Evolutionary conservation across 2,113 vertebrate genomes (phyloP).

Genomic region (Saguinus midas): DNA sequence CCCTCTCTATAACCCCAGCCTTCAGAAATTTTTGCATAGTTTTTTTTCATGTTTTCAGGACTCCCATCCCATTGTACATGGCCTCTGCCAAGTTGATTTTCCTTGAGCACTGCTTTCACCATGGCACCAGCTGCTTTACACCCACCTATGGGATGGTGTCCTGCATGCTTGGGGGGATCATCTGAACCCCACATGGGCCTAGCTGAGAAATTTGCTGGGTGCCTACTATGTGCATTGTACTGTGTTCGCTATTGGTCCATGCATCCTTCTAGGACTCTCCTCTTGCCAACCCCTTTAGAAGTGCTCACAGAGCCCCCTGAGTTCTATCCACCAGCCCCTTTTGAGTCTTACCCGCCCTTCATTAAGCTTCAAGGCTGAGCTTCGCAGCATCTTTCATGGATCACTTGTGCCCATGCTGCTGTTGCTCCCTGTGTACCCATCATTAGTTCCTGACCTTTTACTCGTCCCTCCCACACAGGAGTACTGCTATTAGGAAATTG

Average conservation of each 20-base stretch:
- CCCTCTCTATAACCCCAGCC: neutral
- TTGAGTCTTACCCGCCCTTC: neutral
- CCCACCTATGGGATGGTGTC: neutral
- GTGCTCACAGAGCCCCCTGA: neutral
- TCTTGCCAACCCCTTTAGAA: neutral
- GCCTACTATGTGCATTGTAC: neutral
- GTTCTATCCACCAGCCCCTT: too few species aligned
- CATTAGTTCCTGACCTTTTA: too few species aligned
- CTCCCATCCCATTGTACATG: neutral
- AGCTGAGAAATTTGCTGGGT: neutral
- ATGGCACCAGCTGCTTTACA: neutral
- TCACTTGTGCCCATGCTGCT: rapidly evolving
- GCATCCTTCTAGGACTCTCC: neutral
- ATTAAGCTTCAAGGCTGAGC: too few species aligned
- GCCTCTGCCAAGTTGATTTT: neutral
- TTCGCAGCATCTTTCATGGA: neutral
- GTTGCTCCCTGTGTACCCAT: neutral
- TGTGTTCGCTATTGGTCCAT: rapidly evolving
- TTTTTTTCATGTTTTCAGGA: neutral
- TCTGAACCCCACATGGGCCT: neutral
- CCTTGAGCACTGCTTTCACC: neutral
- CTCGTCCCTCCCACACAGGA: neutral
- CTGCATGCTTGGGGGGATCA: neutral
- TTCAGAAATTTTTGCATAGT: neutral
- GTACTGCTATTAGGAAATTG: neutral